phyloP scores from a whole-genome alignment of 2,797 vertebrate genomes.

The Pitangus sulphuratus region DNA sequence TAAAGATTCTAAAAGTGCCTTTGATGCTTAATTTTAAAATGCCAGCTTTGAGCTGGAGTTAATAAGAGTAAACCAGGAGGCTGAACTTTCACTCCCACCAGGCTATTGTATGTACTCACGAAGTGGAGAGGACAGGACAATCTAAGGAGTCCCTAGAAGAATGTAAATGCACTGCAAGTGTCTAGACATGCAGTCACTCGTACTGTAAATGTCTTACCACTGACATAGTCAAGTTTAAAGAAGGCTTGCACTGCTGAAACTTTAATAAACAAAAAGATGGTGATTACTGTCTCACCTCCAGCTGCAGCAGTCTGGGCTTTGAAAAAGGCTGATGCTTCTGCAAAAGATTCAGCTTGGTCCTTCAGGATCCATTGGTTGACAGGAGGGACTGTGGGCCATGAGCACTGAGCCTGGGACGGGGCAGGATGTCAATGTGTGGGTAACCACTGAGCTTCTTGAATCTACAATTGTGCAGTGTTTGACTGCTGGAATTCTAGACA shows the following conservation, averaged over 20 bases:
- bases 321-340: not conserved
- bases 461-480: not conserved
- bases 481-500: not conserved
- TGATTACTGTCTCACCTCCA: not conserved
- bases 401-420: not conserved
- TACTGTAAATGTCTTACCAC: slow-evolving; percentile 55
- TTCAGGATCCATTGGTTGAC: not conserved
- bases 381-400: not conserved
- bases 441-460: not conserved
- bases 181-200: slow-evolving; percentile 75
- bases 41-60: slow-evolving; percentile 62
- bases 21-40: slow-evolving; percentile 67
- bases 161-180: slow-evolving; percentile 63
- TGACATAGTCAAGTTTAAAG: not conserved
- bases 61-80: slow-evolving; percentile 59
- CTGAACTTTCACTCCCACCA: slow-evolving; percentile 37
- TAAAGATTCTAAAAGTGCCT: slow-evolving; percentile 55
- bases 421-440: not conserved
- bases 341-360: not conserved
- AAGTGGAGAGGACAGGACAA: slow-evolving; percentile 57
- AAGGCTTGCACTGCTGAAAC: slow-evolving; percentile 11
- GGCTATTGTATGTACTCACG: slow-evolving; percentile 64
- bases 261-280: slow-evolving; percentile 17
- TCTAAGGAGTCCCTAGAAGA: slow-evolving; percentile 53
- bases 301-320: slow-evolving; percentile 2